Conservation (phyloP, 2,888 invertebrate genomes). For the Rambutsinella grinnellia region DNA sequence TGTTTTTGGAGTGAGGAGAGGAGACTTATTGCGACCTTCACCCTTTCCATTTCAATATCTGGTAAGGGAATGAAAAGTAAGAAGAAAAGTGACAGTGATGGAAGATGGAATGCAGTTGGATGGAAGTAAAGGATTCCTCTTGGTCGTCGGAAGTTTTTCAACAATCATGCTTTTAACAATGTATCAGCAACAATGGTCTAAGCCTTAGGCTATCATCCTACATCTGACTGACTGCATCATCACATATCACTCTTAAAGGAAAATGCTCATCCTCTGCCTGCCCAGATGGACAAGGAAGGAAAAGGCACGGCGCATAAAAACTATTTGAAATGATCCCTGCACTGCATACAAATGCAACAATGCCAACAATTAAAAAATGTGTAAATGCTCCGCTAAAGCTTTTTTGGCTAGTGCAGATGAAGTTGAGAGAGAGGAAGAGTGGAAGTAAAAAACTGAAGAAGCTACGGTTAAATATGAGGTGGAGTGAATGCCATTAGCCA, state of each 20-base stretch:
- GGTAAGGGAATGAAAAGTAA: not conserved
- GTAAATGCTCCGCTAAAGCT: not conserved
- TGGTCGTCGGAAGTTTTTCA: not conserved
- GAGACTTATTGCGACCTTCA: constrained; percentile 5
- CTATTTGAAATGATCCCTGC: constrained; percentile 30
- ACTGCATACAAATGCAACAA: constrained; percentile 38
- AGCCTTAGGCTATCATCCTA: not conserved
- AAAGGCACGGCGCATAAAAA: constrained; percentile 1
- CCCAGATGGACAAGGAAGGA: constrained; percentile 10
- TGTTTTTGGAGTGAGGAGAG: not conserved
- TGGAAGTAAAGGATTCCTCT: not conserved
- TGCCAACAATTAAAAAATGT: constrained; percentile 21
- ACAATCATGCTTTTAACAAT: not conserved
- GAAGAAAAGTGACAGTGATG: not conserved
- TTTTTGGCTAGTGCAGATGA: not conserved
- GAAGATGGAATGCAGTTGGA: constrained; percentile 38
- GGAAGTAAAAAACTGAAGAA: not conserved
- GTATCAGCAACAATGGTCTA: not conserved
- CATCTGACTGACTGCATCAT: not conserved
- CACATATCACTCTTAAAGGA: not conserved
- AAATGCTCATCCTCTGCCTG: constrained; percentile 3
- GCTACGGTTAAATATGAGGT: constrained; percentile 31
- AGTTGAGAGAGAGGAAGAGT: not conserved
- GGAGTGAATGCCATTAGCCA: constrained; percentile 50
- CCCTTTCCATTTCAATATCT: constrained; percentile 1